Percentiles rank a stretch among this genome's conserved stretches.
Conservation (phyloP, 1,140 invertebrate species). For the Doryteuthis pealeii region DNA sequence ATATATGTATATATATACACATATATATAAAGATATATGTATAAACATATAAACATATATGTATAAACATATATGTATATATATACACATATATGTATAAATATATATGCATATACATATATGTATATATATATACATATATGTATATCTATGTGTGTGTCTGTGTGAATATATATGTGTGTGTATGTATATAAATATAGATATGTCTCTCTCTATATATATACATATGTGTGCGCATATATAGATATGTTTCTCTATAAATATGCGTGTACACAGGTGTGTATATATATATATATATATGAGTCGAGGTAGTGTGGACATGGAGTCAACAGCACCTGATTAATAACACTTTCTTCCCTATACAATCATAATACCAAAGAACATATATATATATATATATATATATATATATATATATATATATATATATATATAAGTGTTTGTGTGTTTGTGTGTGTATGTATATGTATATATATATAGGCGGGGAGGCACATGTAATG, state of each 20-base stretch:
- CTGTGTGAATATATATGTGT: not conserved
- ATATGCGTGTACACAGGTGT: not conserved
- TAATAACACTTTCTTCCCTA: no score
- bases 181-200: not conserved
- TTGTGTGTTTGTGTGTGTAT: no score
- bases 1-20: no score
- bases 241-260: not conserved
- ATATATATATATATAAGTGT: no score
- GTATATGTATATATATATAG: not conserved
- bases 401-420: constrained; percentile 4
- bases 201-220: not conserved
- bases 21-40: no score
- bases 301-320: no score
- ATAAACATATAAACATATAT: no score
- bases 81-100: no score
- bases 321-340: no score
- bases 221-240: not conserved
- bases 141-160: no score
- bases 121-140: not conserved
- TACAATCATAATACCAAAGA: not conserved
- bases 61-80: no score
- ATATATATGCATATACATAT: not conserved
- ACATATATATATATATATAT: not conserved
- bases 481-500: no score
- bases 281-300: not conserved